phyloP scores from a whole-genome alignment of 92 coral and sea anemone genomes.

The Bergia sp. region DNA sequence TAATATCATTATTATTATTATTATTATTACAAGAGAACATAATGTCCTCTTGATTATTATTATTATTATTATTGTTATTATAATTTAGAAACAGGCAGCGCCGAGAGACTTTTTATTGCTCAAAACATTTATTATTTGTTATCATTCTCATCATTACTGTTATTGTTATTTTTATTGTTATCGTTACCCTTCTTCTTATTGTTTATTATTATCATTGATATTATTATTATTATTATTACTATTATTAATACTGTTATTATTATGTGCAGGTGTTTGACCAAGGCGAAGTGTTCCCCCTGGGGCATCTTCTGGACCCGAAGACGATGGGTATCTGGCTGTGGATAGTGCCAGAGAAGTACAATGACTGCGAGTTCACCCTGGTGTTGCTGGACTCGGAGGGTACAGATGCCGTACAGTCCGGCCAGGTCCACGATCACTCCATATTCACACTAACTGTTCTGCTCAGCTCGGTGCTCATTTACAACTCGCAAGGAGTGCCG shows the following conservation, averaged over 20 bases:
- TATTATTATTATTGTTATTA: not conserved
- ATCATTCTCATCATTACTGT: not conserved
- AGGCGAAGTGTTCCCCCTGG: conserved; percentile 76
- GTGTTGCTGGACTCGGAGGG: conserved; percentile 66
- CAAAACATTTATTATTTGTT: no score
- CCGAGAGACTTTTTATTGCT: no score
- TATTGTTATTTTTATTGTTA: not conserved
- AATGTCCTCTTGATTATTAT: no score
- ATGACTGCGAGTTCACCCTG: conserved; percentile 50
- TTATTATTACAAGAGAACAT: no score
- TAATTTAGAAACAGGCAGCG: no score
- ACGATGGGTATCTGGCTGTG: conserved; percentile 87
- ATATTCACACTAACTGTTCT: conserved; percentile 55
- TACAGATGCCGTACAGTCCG: conserved; percentile 55
- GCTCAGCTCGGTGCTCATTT: conserved; percentile 54
- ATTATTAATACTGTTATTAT: not conserved
- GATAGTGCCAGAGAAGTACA: conserved; percentile 66
- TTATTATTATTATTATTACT: not conserved
- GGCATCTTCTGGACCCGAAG: conserved; percentile 80
- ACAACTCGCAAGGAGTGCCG: conserved; percentile 72
- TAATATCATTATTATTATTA: no score
- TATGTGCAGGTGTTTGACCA: conserved; percentile 61
- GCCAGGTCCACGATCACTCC: conserved; percentile 54
- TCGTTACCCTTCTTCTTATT: not conserved
- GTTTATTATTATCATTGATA: not conserved